A percentile compares a stretch with the other conserved stretches of the same genome.
phyloP scores from a whole-genome alignment of 2,888 invertebrate species.

The Agrochola lota region DNA sequence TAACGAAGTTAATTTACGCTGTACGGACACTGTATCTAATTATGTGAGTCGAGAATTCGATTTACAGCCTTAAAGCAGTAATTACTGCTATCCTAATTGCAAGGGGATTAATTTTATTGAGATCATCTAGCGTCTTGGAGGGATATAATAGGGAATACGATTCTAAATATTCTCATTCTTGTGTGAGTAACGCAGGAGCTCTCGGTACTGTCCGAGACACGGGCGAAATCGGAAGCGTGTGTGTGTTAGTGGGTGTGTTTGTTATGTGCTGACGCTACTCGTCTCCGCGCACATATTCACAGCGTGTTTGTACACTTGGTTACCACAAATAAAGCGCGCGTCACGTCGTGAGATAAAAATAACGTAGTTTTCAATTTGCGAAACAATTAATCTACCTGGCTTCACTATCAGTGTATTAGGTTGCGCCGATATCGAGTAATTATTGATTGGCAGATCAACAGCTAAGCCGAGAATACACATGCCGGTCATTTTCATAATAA shows the following conservation, averaged over 20 bases:
- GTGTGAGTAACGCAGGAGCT: too few species aligned
- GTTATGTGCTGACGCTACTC: too few species aligned
- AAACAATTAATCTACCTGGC: neutral
- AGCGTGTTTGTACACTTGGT: too few species aligned
- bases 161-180: neutral
- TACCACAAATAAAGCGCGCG: too few species aligned
- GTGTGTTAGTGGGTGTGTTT: too few species aligned
- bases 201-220: too few species aligned
- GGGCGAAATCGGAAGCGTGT: too few species aligned
- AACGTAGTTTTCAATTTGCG: neutral
- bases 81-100: constrained; percentile 60
- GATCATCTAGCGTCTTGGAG: constrained; percentile 28
- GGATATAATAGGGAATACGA: neutral
- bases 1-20: constrained; percentile 56
- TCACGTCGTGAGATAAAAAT: too few species aligned
- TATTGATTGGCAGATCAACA: neutral
- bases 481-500: neutral
- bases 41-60: constrained; percentile 53
- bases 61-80: constrained; percentile 52
- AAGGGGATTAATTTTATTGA: constrained; percentile 47
- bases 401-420: too few species aligned
- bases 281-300: too few species aligned
- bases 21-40: constrained; percentile 46
- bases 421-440: neutral
- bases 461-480: neutral